A percentile compares a stretch with the other conserved stretches of the same genome.
Evolutionary conservation across 2,113 vertebrate species (phyloP).

Genomic region (Physeter macrocephalus): DNA sequence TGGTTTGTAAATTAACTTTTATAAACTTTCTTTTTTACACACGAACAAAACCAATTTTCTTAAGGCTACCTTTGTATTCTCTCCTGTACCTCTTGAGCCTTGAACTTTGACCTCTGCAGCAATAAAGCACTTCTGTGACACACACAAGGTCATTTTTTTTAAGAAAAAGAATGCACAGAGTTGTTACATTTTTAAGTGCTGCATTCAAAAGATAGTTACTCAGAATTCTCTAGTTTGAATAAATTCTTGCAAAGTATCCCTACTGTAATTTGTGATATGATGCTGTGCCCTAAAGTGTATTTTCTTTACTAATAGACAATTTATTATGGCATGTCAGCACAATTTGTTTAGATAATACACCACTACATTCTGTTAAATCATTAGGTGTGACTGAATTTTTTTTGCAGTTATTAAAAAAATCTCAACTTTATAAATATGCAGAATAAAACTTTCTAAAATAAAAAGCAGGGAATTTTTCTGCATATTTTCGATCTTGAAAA

Average conservation of each 20-base stretch:
- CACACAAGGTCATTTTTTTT: conserved; percentile 93
- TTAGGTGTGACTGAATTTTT: conserved; percentile 91
- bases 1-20: conserved; percentile 99
- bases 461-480: conserved; percentile 22
- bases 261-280: conserved; percentile 99
- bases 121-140: conserved; percentile 98
- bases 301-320: conserved; percentile 99
- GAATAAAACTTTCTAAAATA: conserved; percentile 99
- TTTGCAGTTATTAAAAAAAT: conserved; percentile 85
- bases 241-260: conserved; percentile 92
- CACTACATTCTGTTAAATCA: conserved; percentile 94
- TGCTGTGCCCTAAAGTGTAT: conserved; percentile 99
- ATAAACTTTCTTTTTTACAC: conserved; percentile 99
- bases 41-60: conserved; percentile 88
- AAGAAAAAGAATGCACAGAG: conserved; percentile 87
- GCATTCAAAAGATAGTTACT: conserved; percentile 90
- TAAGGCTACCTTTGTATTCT: conserved; percentile 98
- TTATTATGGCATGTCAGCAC: conserved; percentile 99
- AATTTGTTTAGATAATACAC: conserved; percentile 94
- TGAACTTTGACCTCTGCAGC: conserved; percentile 97
- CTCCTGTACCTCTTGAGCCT: conserved; percentile 95
- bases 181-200: conserved; percentile 98
- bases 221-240: conserved; percentile 92
- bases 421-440: conserved; percentile 98
- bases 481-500: neutral